phyloP scores from a whole-genome alignment of 2,797 vertebrate species.

The Leuciscus waleckii region DNA sequence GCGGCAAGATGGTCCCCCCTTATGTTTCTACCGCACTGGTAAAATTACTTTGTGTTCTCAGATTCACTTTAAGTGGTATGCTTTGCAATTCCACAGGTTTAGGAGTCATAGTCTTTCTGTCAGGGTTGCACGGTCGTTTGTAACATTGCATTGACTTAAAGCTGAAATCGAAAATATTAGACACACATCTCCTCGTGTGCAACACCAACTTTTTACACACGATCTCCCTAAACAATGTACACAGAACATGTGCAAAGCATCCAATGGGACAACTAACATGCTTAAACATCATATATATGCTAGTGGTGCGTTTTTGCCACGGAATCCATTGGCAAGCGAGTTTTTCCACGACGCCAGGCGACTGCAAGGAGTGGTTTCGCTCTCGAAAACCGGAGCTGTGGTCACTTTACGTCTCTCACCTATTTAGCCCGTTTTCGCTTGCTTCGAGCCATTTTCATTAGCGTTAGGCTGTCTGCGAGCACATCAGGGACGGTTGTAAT shows the following conservation, averaged over 20 bases:
- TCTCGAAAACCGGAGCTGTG: background rate
- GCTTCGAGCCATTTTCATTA: conserved; percentile 62
- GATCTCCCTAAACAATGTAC: background rate
- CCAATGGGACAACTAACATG: background rate
- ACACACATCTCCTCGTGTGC: background rate
- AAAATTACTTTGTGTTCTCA: conserved; percentile 61
- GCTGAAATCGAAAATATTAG: background rate
- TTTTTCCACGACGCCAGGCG: conserved; percentile 45
- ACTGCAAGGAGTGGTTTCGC: conserved; percentile 26
- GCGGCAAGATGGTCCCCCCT: conserved; percentile 62
- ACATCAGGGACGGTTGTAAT: conserved; percentile 84
- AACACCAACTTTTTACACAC: conserved; percentile 13
- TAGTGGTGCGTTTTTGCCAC: conserved; percentile 39
- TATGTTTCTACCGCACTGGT: conserved; percentile 63
- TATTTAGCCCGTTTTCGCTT: conserved; percentile 49
- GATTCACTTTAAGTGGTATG: background rate
- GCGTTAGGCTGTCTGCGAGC: conserved; percentile 66
- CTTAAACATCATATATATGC: conserved; percentile 11
- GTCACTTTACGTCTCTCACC: conserved; percentile 3
- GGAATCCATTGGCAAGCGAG: conserved; percentile 44
- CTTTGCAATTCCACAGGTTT: background rate
- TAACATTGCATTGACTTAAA: background rate
- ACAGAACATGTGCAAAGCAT: background rate
- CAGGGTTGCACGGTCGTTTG: background rate
- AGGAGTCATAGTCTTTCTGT: background rate